Evolutionary conservation across 2,797 vertebrate species (phyloP), one percentile per base, ranked within the genome.

Genomic region (Scarus forsteni): DNA sequence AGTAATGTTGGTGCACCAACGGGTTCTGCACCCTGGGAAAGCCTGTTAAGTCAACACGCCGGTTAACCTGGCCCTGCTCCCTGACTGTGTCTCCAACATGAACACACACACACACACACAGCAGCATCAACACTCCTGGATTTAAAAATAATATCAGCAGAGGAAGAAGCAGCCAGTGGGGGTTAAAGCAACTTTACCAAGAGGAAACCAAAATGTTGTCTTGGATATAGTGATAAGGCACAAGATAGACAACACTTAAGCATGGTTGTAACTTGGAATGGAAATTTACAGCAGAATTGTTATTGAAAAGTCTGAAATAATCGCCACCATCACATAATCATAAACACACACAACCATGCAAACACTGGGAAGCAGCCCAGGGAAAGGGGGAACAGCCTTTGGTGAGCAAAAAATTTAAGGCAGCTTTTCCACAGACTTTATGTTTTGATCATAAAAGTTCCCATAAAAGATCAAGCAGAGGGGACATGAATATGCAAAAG

Each of bases 21-120:
- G 64, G 65, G 27, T 72, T 46, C 73, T 85, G 64, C 67, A 83
- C 77, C 75, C 78, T 81, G 73, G 75, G 84, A 93, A 84, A 89
- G 79, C 52, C 65, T 73, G 74, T 40, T 83, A 81, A 86, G 87
- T 92, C 85, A 94, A 92, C 88, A 92, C 54, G 15, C 82, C 81
- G 82, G 84, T 91, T 91, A 81, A 75, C 42, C 70, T 78, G 79
- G 84, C 71, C 73, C 65, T 59, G 55, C 18, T 82, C 77, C 65
- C 74, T 68, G 59, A 68, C 63, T 76, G 68, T 56, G n/a, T 60
- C 48, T 70, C 73, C 7, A 7, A 39, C 9, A 10, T 39, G 2
- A n/a, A 83, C 69, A 75, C 71, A 68, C 51, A 36, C 34, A 68
- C 10, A 83, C 71, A 77, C 73, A 69, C 70, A 59, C 66, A 69